Conservation (phyloP, 2,888 invertebrate genomes). For the Chalcosyrphus nemorum region DNA sequence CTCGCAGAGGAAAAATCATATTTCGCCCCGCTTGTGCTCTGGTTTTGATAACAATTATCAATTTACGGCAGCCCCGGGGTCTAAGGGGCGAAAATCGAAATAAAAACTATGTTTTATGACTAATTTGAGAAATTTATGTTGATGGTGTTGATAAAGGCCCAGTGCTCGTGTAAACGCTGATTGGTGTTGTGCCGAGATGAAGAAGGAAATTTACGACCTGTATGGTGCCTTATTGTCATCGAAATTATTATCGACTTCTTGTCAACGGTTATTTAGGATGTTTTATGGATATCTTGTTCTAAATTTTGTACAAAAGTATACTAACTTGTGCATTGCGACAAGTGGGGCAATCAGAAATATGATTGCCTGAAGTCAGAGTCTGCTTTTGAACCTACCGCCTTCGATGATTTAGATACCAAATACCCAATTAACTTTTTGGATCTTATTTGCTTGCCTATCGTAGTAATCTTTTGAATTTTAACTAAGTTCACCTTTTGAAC, state of each 20-base stretch:
- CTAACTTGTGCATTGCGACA: not conserved
- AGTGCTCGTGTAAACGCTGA: conserved; percentile 27
- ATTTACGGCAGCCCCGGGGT: conserved; percentile 1
- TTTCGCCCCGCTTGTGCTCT: not conserved
- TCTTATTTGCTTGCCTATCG: too few relatives aligned
- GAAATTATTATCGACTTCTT: conserved; percentile 37
- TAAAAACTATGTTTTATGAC: conserved; percentile 46
- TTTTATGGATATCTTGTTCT: conserved; percentile 15
- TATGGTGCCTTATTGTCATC: conserved; percentile 1
- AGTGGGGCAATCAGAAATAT: not conserved
- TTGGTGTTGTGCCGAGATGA: not conserved
- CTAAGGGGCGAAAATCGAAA: not conserved
- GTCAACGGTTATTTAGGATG: conserved; percentile 20
- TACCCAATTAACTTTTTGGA: too few relatives aligned
- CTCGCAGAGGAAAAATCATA: not conserved
- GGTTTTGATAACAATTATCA: conserved; percentile 49
- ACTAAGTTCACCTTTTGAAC: too few relatives aligned
- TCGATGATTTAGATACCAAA: too few relatives aligned
- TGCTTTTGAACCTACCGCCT: too few relatives aligned
- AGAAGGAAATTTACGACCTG: conserved; percentile 18
- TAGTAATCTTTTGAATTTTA: too few relatives aligned
- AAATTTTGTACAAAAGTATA: not conserved
- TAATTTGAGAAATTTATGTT: conserved; percentile 37
- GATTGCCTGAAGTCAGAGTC: too few relatives aligned
- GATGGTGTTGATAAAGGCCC: conserved; percentile 8